Conservation (phyloP, 1,140 invertebrate genomes). For the Ceratina japonica region DNA sequence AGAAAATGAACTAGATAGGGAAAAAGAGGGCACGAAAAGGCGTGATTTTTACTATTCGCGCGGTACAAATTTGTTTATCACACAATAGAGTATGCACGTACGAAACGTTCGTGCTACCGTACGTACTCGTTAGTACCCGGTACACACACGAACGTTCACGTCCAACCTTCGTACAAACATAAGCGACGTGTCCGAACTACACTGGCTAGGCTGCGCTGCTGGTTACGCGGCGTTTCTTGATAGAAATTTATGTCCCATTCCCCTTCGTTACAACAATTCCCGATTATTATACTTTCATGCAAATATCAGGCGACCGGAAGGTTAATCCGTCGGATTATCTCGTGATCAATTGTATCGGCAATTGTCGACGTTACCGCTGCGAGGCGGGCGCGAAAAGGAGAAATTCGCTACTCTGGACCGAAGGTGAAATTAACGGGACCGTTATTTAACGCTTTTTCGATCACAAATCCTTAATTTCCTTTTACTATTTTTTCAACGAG, state of each 20-base stretch:
- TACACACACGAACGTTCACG: too few species aligned
- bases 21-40: neutral
- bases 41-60: neutral
- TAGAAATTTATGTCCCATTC: too few species aligned
- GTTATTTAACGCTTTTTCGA: too few species aligned
- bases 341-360: too few species aligned
- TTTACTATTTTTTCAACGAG: neutral
- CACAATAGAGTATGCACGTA: neutral
- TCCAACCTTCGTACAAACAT: neutral
- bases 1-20: too few species aligned
- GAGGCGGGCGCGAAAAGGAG: too few species aligned
- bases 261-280: too few species aligned
- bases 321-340: too few species aligned
- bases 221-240: too few species aligned
- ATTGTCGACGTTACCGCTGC: too few species aligned
- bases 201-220: neutral
- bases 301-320: too few species aligned
- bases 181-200: neutral
- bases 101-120: neutral
- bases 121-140: neutral
- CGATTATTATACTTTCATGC: too few species aligned
- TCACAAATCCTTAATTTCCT: neutral
- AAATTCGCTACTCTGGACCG: neutral
- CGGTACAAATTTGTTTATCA: slow-evolving; percentile 4
- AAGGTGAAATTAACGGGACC: neutral